These are phyloP conservation scores for Copsychus sechellarum DNA, from an alignment of 2,113 vertebrate species.

Conservation along the genomic window DNA sequence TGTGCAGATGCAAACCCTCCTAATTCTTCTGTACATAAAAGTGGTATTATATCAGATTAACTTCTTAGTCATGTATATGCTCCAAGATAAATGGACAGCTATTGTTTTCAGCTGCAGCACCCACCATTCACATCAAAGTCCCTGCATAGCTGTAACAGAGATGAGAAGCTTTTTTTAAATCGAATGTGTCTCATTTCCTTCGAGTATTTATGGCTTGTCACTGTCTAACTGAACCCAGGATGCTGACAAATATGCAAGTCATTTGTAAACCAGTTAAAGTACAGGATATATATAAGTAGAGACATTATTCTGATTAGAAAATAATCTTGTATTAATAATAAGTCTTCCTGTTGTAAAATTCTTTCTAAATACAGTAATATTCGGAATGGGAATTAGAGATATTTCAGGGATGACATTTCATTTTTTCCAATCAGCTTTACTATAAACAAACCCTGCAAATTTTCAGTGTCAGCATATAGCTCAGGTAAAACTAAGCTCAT, in stretches of 20 bases:
- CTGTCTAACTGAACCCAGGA: neutral
- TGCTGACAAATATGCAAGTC: neutral
- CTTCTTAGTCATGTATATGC: neutral
- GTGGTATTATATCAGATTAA: neutral
- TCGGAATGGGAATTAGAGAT: neutral
- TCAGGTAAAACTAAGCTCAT: neutral
- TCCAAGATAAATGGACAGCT: neutral
- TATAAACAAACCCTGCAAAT: conserved; percentile 2
- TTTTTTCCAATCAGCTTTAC: conserved; percentile 31
- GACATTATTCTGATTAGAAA: conserved; percentile 29
- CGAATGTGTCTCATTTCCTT: neutral
- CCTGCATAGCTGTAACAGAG: neutral
- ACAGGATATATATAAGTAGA: conserved; percentile 5
- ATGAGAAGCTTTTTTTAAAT: neutral
- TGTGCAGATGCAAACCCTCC: neutral
- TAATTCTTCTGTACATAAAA: neutral
- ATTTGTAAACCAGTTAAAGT: conserved; percentile 15
- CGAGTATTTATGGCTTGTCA: conserved; percentile 13
- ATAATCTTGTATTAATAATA: conserved; percentile 24
- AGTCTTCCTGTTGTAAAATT: conserved; percentile 37
- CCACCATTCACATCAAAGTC: neutral
- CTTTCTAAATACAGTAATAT: conserved; percentile 18
- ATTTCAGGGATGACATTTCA: neutral
- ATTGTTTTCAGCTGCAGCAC: neutral
- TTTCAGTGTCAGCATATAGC: neutral